A percentile compares a stretch with the other conserved stretches of the same genome.
Evolutionary conservation across 2,797 vertebrate species (phyloP).

Genomic region (Brachyalestes nurse): DNA sequence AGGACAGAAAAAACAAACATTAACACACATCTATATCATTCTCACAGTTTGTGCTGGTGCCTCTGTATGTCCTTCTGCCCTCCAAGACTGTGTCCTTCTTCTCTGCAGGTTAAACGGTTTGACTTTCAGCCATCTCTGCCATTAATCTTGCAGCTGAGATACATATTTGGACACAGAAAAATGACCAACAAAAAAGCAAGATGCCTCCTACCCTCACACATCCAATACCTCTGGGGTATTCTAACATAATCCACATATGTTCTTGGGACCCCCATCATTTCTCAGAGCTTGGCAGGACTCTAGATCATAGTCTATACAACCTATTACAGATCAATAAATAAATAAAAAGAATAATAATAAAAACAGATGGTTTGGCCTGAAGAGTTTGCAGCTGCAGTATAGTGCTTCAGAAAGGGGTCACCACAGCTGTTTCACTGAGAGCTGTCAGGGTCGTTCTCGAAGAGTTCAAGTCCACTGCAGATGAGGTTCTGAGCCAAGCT

Average conservation of each 20-base stretch:
- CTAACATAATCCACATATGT: background rate
- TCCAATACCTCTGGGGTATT: background rate
- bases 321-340: background rate
- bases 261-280: background rate
- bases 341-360: background rate
- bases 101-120: constrained; percentile 30
- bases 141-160: constrained; percentile 31
- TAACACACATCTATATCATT: background rate
- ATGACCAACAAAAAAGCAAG: background rate
- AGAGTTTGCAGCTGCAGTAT: background rate
- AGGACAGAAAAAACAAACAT: background rate
- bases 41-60: background rate
- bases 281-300: background rate
- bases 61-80: constrained; percentile 22
- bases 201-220: background rate
- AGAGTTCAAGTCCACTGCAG: constrained; percentile 87
- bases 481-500: constrained; percentile 87
- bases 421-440: constrained; percentile 69
- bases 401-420: background rate
- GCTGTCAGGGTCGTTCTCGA: constrained; percentile 80
- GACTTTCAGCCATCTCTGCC: constrained; percentile 28
- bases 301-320: background rate
- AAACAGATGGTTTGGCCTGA: constrained; percentile 1
- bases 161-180: background rate
- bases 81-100: background rate